Conservation (phyloP, 2,797 vertebrate species). For the Acanthiza pusilla region DNA sequence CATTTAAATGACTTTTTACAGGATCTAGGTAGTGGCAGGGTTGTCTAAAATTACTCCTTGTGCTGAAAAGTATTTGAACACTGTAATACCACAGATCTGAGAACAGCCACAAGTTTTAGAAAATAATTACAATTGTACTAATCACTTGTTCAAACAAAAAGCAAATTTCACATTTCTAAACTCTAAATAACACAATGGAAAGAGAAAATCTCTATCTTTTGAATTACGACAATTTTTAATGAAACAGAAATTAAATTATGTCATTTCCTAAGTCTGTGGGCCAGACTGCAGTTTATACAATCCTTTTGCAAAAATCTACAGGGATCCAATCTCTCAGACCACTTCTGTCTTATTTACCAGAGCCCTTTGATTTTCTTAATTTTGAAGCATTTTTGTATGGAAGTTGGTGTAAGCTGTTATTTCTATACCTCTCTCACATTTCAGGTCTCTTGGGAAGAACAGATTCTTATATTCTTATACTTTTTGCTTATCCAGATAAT, state of each 20-base stretch:
- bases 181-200: background rate
- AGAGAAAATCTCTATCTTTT: background rate
- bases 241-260: background rate
- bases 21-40: background rate
- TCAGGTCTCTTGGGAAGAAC: constrained; percentile 15
- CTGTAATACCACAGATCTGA: background rate
- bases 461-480: background rate
- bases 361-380: background rate
- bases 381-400: background rate
- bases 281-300: background rate
- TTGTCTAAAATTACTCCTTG: background rate
- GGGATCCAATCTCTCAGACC: background rate
- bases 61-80: background rate
- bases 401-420: constrained; percentile 7
- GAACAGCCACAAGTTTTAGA: background rate
- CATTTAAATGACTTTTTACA: background rate
- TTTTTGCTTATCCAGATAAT: constrained; percentile 55
- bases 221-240: background rate
- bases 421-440: background rate
- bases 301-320: background rate
- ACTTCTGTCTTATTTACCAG: background rate
- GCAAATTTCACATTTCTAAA: background rate
- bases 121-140: background rate
- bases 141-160: background rate
- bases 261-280: background rate